A percentile compares a stretch with the other conserved stretches of the same genome.
These are phyloP conservation scores for Gadopsis bispinosus DNA, from an alignment of 2,797 vertebrate species.

Conservation along the genomic window DNA sequence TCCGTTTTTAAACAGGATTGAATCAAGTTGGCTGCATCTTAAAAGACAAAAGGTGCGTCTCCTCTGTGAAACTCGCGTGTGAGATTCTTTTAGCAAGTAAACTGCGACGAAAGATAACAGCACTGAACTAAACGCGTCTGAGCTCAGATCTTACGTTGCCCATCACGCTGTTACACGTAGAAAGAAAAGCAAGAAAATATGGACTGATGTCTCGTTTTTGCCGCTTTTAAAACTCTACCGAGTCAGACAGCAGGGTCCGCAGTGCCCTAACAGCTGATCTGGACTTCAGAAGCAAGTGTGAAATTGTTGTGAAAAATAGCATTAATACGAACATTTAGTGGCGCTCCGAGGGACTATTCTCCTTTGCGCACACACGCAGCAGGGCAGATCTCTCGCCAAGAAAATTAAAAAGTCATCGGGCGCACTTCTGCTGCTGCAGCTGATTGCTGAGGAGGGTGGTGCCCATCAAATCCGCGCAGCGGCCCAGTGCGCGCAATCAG, in stretches of 20 bases:
- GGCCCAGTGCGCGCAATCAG: conserved; percentile 84
- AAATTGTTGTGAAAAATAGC: not conserved
- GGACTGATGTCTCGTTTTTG: not conserved
- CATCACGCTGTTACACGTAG: not conserved
- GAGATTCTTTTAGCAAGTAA: not conserved
- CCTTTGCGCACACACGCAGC: conserved; percentile 25
- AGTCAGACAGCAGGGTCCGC: not conserved
- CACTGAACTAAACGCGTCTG: not conserved
- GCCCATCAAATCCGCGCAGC: conserved; percentile 81
- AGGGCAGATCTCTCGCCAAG: conserved; percentile 61
- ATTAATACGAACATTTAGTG: not conserved
- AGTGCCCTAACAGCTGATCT: not conserved
- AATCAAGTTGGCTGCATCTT: not conserved
- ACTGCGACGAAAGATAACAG: not conserved
- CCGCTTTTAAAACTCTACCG: not conserved
- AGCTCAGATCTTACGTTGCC: not conserved
- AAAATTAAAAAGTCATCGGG: conserved; percentile 73
- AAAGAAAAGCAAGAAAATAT: not conserved
- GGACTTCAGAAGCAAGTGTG: not conserved
- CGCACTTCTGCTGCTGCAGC: conserved; percentile 72
- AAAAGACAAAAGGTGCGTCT: not conserved
- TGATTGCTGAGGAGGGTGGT: conserved; percentile 82
- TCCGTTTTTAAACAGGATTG: not conserved
- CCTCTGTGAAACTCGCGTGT: not conserved
- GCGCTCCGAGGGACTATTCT: conserved; percentile 36